phyloP scores from a whole-genome alignment of 2,113 vertebrate species.

The Cariama cristata region DNA sequence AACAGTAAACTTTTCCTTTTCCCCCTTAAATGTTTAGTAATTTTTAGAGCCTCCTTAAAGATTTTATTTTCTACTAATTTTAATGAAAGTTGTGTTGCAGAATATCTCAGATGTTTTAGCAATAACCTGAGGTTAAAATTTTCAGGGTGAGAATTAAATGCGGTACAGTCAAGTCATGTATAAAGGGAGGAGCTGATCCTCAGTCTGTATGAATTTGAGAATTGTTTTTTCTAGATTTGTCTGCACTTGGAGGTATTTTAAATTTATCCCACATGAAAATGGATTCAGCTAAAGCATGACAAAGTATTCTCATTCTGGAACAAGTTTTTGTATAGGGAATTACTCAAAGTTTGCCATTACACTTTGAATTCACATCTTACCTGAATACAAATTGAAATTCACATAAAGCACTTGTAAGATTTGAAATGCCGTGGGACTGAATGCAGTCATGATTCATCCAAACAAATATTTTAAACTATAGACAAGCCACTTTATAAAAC shows the following conservation, averaged over 20 bases:
- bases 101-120: background rate
- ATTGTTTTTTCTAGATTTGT: background rate
- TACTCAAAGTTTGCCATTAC: background rate
- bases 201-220: background rate
- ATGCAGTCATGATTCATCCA: background rate
- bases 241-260: background rate
- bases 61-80: background rate
- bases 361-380: background rate
- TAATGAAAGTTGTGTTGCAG: background rate
- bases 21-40: background rate
- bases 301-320: background rate
- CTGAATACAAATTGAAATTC: background rate
- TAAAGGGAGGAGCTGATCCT: background rate
- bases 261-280: background rate
- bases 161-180: rapidly evolving
- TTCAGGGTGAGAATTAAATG: background rate
- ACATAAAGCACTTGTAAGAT: background rate
- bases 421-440: background rate
- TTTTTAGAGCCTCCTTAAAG: background rate
- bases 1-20: background rate
- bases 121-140: background rate
- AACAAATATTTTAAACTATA: background rate
- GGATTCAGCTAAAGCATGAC: background rate
- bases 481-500: background rate
- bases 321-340: background rate